phyloP scores from a whole-genome alignment of 1,140 invertebrate genomes.

The Theocolax elegans region DNA sequence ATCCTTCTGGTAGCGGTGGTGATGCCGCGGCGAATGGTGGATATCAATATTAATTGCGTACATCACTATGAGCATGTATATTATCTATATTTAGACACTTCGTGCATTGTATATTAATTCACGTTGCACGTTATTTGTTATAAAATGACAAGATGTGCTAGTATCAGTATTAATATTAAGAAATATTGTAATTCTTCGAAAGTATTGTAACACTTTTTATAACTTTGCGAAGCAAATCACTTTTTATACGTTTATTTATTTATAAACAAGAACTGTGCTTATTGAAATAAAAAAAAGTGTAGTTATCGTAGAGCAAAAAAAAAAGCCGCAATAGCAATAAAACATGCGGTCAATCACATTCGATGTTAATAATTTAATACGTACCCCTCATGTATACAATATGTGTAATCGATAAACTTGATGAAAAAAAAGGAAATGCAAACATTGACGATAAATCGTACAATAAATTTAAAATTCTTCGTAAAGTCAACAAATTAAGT shows the following conservation, averaged over 20 bases:
- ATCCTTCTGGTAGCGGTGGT: conserved; percentile 61
- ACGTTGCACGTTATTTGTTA: conserved; percentile 21
- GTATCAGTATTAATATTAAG: conserved; percentile 35
- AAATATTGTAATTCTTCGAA: conserved; percentile 29
- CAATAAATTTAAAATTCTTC: neutral
- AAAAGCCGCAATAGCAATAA: conserved; percentile 43
- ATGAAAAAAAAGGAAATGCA: too few species aligned
- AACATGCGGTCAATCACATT: conserved; percentile 41
- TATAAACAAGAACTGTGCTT: conserved; percentile 32
- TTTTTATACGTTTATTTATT: conserved; percentile 40
- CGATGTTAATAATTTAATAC: conserved; percentile 23
- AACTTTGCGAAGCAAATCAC: conserved; percentile 30
- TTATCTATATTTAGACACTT: conserved; percentile 12
- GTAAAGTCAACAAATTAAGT: neutral
- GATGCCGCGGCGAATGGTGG: conserved; percentile 62
- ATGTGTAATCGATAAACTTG: too few species aligned
- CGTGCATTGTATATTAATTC: conserved; percentile 34
- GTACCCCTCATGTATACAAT: neutral
- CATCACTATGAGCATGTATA: conserved; percentile 39
- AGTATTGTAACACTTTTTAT: conserved; percentile 34
- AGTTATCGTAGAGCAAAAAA: conserved; percentile 41
- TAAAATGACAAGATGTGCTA: conserved; percentile 30
- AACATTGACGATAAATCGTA: too few species aligned
- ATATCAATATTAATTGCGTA: conserved; percentile 62
- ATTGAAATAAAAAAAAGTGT: conserved; percentile 27